Percentiles rank a stretch among this genome's conserved stretches.
Conservation (phyloP, 2,113 vertebrate species). For the Pycnonotus jocosus region DNA sequence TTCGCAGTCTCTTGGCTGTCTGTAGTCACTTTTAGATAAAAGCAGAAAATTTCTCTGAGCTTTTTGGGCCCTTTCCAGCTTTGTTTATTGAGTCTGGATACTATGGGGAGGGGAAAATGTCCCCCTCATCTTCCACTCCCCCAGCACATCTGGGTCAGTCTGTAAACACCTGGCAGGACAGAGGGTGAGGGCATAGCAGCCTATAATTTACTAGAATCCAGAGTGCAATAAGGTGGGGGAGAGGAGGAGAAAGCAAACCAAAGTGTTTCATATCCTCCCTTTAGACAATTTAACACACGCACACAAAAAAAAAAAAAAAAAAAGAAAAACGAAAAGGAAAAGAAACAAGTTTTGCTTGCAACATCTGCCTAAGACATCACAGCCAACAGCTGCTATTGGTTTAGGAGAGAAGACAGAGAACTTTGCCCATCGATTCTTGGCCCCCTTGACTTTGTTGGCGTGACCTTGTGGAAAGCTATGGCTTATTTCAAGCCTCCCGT, state of each 20-base stretch:
- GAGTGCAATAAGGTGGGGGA: constrained; percentile 65
- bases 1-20: neutral
- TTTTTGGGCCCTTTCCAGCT: constrained; percentile 44
- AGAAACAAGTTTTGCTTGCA: constrained; percentile 54
- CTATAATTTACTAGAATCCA: constrained; percentile 40
- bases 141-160: constrained; percentile 45
- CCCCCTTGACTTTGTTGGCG: constrained; percentile 62
- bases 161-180: constrained; percentile 50
- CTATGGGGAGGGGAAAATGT: constrained; percentile 60
- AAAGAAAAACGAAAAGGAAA: neutral
- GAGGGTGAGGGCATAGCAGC: constrained; percentile 48
- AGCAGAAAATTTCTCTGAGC: constrained; percentile 24
- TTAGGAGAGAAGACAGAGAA: constrained; percentile 64
- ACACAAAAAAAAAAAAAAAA: constrained; percentile 19
- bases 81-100: constrained; percentile 62
- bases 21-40: constrained; percentile 40
- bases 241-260: constrained; percentile 54
- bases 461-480: constrained; percentile 58
- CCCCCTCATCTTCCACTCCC: constrained; percentile 45
- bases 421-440: constrained; percentile 45
- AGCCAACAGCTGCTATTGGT: constrained; percentile 71
- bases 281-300: constrained; percentile 48
- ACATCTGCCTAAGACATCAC: constrained; percentile 67
- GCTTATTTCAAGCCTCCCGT: constrained; percentile 59
- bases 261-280: constrained; percentile 66